These are phyloP conservation scores for Cepphus grylle DNA, from an alignment of 2,113 vertebrate genomes.

Conservation along the genomic window DNA sequence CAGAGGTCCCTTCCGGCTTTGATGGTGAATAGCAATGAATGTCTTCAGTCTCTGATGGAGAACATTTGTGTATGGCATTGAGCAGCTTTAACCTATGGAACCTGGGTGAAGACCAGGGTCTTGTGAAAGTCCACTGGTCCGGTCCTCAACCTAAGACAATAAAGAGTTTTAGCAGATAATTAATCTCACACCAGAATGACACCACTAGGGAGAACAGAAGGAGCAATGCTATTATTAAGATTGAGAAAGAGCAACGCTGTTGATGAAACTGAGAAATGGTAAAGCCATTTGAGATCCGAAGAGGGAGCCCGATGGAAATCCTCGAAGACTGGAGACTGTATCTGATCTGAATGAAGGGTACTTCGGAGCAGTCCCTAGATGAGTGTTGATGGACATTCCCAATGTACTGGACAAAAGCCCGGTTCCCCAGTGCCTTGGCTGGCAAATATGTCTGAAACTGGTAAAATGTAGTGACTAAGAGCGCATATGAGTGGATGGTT, in stretches of 20 bases:
- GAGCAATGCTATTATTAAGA: not conserved
- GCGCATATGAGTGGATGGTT: rapidly evolving
- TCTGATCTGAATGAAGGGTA: not conserved
- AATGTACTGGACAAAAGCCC: not conserved
- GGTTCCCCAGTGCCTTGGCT: not conserved
- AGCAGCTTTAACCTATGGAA: not conserved
- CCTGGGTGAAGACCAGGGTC: rapidly evolving
- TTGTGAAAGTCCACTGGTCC: not conserved
- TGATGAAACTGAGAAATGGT: not conserved
- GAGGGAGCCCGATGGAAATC: not conserved
- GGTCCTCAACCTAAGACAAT: not conserved
- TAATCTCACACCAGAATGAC: not conserved
- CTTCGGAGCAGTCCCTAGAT: not conserved
- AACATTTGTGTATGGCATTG: rapidly evolving
- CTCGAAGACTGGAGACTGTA: not conserved
- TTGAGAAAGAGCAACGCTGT: not conserved
- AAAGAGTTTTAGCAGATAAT: not conserved
- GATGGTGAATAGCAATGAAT: not conserved
- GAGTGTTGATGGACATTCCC: not conserved
- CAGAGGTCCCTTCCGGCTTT: not conserved
- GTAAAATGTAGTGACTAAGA: not conserved
- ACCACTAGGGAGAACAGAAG: not conserved
- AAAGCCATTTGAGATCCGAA: not conserved
- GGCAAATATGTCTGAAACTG: not conserved
- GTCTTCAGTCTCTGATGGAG: not conserved